Base-by-base conservation (phyloP, 2,113 vertebrate genomes). In the Forbesichthys agassizii region DNA sequence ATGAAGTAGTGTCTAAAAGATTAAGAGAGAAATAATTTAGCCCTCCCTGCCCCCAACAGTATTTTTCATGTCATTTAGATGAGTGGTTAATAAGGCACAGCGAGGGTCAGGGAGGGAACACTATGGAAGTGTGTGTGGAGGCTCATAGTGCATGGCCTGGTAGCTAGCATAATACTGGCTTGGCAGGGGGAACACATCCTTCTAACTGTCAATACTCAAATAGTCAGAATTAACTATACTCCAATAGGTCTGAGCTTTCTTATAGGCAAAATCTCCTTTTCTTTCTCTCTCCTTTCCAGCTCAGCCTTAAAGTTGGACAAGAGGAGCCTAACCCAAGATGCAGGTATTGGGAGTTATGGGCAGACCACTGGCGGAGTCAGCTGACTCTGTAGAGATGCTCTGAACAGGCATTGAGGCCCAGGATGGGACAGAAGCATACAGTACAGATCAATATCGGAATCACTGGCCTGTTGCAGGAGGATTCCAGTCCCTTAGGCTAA, bases 51-150 rank as follows among this genome's bases (percentile, higher is more conserved):
- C 67, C 58, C 61, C 73, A 71, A 72, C 48, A 48, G 71, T 86
- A 89, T 75, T 91, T 92, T 92, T 92, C 89, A 92, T 92, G 91
- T 92, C 91, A 92, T 92, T 92, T 91, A 91, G 90, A 90, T 89
- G 90, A 93, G 90, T 91, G 91, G 85, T 91, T 92, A 94, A 93
- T 94, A 93, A 93, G 92, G 90, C 90, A 89, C 83, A 90, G 84
- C 89, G 88, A 90, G 86, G 88, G 89, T 88, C 73, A 70, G 73
- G 78, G 83, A 74, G 51, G 16, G 33, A 65, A 71, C 20, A 20
- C 20, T 20, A 20, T 20, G 20, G 20, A 20, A 20, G 20, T 20
- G 20, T 20, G 20, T 20, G 20, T 20, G 9, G 12, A 33, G 68
- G 77, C 60, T 61, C 11, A 65, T 69, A 58, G 52, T 74, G 57